Evolutionary conservation across 2,888 invertebrate species (phyloP), one percentile per base, ranked within the genome.

Genomic region (Carpatolechia fugitivella): DNA sequence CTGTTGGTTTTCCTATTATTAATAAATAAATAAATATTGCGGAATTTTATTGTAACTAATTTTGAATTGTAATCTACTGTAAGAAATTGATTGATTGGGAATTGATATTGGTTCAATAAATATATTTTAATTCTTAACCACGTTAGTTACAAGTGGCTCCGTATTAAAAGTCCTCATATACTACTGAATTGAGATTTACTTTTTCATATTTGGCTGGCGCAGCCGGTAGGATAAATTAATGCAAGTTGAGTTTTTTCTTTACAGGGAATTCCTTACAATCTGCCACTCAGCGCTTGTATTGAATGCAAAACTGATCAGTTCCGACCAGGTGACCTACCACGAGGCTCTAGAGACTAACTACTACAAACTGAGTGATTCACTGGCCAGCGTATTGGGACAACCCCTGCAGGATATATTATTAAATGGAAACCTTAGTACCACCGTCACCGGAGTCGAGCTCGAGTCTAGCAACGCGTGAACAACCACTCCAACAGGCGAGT

Each of bases 261-360:
- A 8, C 90, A 97, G 98, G 76, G 96, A 97, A 74, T 98, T 99
- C 86, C 93, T 98, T 64, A 94, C 95, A 60, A 94, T 98, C 44
- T 98, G 98, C 81, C 96, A 96, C 70, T 94, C 96, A 4, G 98
- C 98, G 0, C 85, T 99, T 38, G 96, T 97, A 74, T 92, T 98
- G 53, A 99, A 99, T 85, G 95, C 95, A 40, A 95, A 95, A 67
- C 92, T 98, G 61, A 96, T 99, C 69, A 93, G 94, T 59, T 92
- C 94, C 2, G 98, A 98, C 82, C 98, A 98, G 80, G 93, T 94
- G 51, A 96, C 98, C 65, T 99, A 99, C 78, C 99, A 99, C 74
- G 96, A 96, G 74, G 96, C 95, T 5, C 85, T 98, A 33, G 94
- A 95, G 66, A 92, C 94, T 41, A 98, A 97, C 83, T 98, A 96